Base-by-base conservation (phyloP, 2,888 invertebrate genomes). In the Elegia similella region DNA sequence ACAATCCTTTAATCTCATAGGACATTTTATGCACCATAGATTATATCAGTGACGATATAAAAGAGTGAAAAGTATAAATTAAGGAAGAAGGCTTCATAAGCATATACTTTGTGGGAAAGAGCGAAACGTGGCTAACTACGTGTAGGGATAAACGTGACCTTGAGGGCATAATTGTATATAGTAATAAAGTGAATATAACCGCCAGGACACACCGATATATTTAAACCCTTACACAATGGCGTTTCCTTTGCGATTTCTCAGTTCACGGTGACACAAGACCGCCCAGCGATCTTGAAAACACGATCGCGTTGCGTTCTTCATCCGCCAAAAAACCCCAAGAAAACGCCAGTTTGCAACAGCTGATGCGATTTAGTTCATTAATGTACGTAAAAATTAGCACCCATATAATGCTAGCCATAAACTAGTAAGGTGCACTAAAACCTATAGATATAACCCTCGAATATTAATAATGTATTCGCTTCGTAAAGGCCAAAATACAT, bases 1-100 rank as follows among this genome's bases (percentile, higher is more conserved):
- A 80, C 73, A 80, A 77, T 80, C 74, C 73, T 71, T 75, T 75
- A 73, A 79, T 74, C 68, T 76, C 70, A 69, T 72, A 80, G 72
- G 75, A 82, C 72, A 80, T 76, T 76, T 70, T 76, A 81, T 82
- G 86, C 83, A 88, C 82, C 86, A 86, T 80, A 80, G 72, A 71
- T 73, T 72, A 68, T 73, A 76, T 66, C 70, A 70, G 73, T 76
- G 76, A 74, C 72, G 67, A 73, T 68, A 70, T 56, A 66, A 62
- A 63, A 59, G 63, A 67, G 67, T 68, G 68, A 67, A 66, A 58
- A 69, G 44, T 65, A 67, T 59, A 69, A 56, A 62, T 60, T 62
- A 67, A 56, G 63, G 60, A 68, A 70, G 60, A 66, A 70, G 64
- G 64, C 66, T 57, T 66, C 61, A 57, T 66, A 80, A 76, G 75